A percentile compares a stretch with the other conserved stretches of the same genome.
Evolutionary conservation across 1,140 invertebrate genomes (phyloP).

Genomic region (Bombus breviceps): DNA sequence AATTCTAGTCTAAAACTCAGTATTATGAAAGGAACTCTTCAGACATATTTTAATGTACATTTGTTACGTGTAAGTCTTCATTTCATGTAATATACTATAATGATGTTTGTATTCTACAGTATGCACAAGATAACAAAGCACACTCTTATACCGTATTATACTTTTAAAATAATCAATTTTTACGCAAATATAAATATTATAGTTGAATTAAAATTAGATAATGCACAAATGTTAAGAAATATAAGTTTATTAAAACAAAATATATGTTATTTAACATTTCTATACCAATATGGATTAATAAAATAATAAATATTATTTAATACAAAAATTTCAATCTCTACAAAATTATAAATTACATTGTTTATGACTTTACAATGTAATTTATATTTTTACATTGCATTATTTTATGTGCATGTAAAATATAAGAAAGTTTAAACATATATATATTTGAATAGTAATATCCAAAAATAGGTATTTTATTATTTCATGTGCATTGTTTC

Average conservation of each 20-base stretch:
- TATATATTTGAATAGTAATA: neutral
- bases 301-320: neutral
- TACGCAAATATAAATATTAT: slow-evolving; percentile 12
- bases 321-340: neutral
- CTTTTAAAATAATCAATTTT: neutral
- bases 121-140: slow-evolving; percentile 6
- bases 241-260: neutral
- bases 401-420: slow-evolving; percentile 2
- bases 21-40: neutral
- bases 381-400: neutral
- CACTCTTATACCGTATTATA: neutral
- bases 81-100: neutral
- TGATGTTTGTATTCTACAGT: neutral
- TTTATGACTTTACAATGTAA: neutral
- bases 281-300: neutral
- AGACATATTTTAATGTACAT: neutral
- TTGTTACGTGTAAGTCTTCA: neutral
- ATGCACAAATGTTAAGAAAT: slow-evolving; percentile 17
- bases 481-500: slow-evolving; percentile 6
- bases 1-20: slow-evolving; percentile 36
- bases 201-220: neutral
- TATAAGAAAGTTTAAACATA: neutral
- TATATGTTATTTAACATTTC: neutral
- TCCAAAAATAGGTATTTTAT: neutral
- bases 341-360: neutral